Evolutionary conservation across 2,888 invertebrate genomes (phyloP).

Genomic region (Petrophora chlorosata): DNA sequence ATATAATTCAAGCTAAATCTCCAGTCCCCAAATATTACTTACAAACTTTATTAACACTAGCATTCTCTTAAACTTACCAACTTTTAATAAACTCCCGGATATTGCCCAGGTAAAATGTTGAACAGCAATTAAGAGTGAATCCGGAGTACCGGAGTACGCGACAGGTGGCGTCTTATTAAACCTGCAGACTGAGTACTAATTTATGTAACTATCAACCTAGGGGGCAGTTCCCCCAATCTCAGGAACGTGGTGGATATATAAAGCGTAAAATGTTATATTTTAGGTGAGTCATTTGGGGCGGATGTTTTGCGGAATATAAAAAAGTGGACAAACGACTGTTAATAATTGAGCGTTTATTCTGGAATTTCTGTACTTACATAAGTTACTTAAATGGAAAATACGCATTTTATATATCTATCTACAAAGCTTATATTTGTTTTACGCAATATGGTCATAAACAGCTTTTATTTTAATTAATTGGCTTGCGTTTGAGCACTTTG

Average conservation of each 20-base stretch:
- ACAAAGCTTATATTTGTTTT: too few species aligned
- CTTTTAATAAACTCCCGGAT: slow-evolving; percentile 37
- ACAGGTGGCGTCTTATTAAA: slow-evolving; percentile 79
- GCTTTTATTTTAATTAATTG: too few species aligned
- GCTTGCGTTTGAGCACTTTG: too few species aligned
- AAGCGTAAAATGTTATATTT: slow-evolving; percentile 14
- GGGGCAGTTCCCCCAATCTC: slow-evolving; percentile 19
- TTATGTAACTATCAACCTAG: slow-evolving; percentile 53
- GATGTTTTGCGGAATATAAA: neutral
- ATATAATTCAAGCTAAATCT: too few species aligned
- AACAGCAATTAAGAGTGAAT: slow-evolving; percentile 68
- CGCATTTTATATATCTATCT: too few species aligned
- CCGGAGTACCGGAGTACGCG: slow-evolving; percentile 50
- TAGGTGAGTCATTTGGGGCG: neutral
- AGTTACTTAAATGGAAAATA: too few species aligned
- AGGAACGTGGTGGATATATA: slow-evolving; percentile 10
- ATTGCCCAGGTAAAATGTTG: slow-evolving; percentile 39
- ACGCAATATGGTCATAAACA: too few species aligned
- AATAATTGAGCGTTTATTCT: neutral
- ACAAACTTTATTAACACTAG: neutral
- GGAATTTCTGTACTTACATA: too few species aligned
- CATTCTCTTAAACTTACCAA: slow-evolving; percentile 16
- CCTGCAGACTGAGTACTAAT: slow-evolving; percentile 51
- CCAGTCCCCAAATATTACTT: too few species aligned
- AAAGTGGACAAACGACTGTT: neutral